phyloP scores from a whole-genome alignment of 2,113 vertebrate genomes.

The Corydoras maculifer region DNA sequence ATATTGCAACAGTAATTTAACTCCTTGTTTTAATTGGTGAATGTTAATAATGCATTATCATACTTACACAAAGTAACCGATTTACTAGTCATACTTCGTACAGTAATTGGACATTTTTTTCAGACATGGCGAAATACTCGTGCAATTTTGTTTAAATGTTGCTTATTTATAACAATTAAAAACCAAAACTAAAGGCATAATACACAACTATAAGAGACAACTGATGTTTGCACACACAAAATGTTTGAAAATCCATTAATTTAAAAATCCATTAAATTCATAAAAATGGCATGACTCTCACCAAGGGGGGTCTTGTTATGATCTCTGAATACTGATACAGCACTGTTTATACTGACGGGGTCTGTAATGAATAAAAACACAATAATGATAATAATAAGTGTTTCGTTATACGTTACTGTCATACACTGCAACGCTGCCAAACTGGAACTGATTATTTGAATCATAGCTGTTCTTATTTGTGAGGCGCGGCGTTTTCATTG shows the following conservation, averaged over 20 bases:
- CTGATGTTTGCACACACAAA: too few species aligned
- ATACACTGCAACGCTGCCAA: background rate
- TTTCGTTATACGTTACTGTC: too few species aligned
- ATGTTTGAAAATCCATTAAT: background rate
- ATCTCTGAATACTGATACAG: conserved; percentile 33
- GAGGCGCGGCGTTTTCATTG: background rate
- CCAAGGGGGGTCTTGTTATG: conserved; percentile 28
- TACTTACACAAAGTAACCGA: too few species aligned
- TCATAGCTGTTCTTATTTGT: too few species aligned
- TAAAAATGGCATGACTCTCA: conserved; percentile 17
- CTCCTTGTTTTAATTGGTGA: too few species aligned
- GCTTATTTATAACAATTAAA: too few species aligned
- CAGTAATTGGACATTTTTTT: too few species aligned
- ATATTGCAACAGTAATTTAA: too few species aligned
- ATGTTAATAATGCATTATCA: background rate
- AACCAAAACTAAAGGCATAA: too few species aligned
- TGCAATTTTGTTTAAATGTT: too few species aligned
- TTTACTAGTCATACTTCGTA: background rate
- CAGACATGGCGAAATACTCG: too few species aligned
- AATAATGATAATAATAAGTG: background rate
- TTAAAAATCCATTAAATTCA: background rate
- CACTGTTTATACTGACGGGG: conserved; percentile 37
- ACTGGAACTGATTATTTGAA: background rate
- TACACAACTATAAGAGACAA: too few species aligned
- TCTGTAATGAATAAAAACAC: conserved; percentile 22